A percentile compares a stretch with the other conserved stretches of the same genome.
Conservation (phyloP, 2,113 vertebrate genomes). For the Alligator mississippiensis region DNA sequence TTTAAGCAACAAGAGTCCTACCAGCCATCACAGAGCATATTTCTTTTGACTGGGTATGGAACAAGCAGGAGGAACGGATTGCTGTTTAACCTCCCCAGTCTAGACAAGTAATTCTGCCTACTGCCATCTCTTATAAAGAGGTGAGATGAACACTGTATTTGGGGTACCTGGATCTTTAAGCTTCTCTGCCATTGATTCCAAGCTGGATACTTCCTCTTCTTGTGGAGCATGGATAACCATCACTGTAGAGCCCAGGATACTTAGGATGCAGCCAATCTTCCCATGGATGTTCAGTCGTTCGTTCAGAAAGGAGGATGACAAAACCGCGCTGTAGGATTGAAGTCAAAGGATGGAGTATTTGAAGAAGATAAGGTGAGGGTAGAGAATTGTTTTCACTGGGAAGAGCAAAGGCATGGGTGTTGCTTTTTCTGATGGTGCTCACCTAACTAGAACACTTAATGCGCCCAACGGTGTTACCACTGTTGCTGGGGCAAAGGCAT, state of each 20-base stretch:
- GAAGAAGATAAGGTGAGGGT: background rate
- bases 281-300: slow-evolving; percentile 85
- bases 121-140: background rate
- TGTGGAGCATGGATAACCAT: slow-evolving; percentile 89
- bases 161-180: slow-evolving; percentile 86
- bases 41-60: background rate
- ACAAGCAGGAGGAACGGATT: background rate
- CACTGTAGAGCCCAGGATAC: slow-evolving; percentile 84
- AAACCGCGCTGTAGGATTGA: slow-evolving; percentile 78
- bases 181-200: slow-evolving; percentile 86
- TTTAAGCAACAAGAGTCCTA: background rate
- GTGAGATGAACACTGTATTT: background rate
- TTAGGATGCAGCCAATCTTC: slow-evolving; percentile 86
- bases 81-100: background rate
- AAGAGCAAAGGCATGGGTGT: background rate
- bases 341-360: background rate
- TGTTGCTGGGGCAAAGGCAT: slow-evolving; percentile 87
- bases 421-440: slow-evolving; percentile 1
- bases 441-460: slow-evolving; percentile 88
- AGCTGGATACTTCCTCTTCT: slow-evolving; percentile 83
- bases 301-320: slow-evolving; percentile 86
- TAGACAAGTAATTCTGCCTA: background rate
- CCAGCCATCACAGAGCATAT: background rate
- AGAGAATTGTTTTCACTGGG: background rate
- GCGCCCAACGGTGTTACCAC: slow-evolving; percentile 88